Conservation (phyloP, 2,888 invertebrate species). For the Didymodactylos carnosus region DNA sequence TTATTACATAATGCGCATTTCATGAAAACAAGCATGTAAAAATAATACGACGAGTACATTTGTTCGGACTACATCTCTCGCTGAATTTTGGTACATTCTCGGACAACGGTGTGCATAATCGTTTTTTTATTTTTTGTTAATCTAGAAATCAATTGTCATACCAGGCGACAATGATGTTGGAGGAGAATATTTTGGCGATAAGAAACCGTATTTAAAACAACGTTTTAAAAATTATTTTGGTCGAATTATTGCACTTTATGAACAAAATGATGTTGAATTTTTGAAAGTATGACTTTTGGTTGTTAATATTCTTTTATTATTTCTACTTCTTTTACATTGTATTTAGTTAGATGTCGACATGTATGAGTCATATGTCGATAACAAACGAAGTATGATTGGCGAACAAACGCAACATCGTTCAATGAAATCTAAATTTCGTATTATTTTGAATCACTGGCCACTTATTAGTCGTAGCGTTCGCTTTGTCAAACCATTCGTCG, state of each 20-base stretch:
- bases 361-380: background rate
- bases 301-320: slow-evolving; percentile 4
- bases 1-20: no score
- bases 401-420: background rate
- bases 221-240: slow-evolving; percentile 56
- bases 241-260: slow-evolving; percentile 43
- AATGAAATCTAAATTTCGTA: slow-evolving; percentile 11
- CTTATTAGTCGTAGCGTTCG: slow-evolving; percentile 6
- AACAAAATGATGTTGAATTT: slow-evolving; percentile 31
- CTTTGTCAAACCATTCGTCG: slow-evolving; percentile 5
- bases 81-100: no score
- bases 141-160: slow-evolving; percentile 49
- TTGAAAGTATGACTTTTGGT: slow-evolving; percentile 26
- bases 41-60: no score
- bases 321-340: slow-evolving; percentile 13
- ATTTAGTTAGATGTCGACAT: background rate
- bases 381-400: background rate
- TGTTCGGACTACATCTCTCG: no score
- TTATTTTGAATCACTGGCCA: slow-evolving; percentile 25
- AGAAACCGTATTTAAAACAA: slow-evolving; percentile 23
- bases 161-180: slow-evolving; percentile 96
- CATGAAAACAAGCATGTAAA: no score
- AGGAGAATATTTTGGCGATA: slow-evolving; percentile 47
- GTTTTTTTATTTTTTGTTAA: slow-evolving; percentile 1
- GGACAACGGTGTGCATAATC: background rate